Evolutionary conservation across 2,888 invertebrate species (phyloP).

Genomic region (Phragmatobia fuliginosa): DNA sequence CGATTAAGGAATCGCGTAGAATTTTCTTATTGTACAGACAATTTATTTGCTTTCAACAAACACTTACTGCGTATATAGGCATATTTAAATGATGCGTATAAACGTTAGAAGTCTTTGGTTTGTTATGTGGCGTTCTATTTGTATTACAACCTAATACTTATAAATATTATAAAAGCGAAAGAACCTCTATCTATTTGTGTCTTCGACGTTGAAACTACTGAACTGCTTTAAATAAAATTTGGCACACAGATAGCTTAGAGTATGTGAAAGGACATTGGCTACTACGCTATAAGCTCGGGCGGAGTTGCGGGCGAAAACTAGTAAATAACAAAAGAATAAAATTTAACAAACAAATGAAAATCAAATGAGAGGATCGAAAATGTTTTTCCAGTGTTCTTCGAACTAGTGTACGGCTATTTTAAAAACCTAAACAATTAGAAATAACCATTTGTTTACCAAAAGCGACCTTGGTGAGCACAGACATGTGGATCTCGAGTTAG

Average conservation of each 20-base stretch:
- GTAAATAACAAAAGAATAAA: too few relatives aligned
- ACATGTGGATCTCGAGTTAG: slow-evolving; percentile 14
- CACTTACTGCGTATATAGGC: neutral
- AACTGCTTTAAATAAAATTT: too few relatives aligned
- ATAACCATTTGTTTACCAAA: slow-evolving; percentile 22
- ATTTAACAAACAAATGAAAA: too few relatives aligned
- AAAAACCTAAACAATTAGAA: slow-evolving; percentile 21
- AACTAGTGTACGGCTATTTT: slow-evolving; percentile 17
- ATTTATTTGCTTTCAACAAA: neutral
- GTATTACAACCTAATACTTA: too few relatives aligned
- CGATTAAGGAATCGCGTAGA: slow-evolving; percentile 12
- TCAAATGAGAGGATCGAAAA: slow-evolving; percentile 4
- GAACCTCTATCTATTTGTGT: too few relatives aligned
- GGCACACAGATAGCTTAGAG: too few relatives aligned
- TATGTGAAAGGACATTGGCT: too few relatives aligned
- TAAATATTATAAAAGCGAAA: neutral
- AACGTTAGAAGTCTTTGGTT: neutral
- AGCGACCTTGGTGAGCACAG: slow-evolving; percentile 20
- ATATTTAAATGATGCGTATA: neutral
- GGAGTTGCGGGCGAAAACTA: too few relatives aligned
- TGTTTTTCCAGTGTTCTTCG: slow-evolving; percentile 5
- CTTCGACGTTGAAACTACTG: too few relatives aligned
- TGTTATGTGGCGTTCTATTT: neutral
- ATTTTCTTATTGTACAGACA: neutral
- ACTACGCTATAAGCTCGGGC: too few relatives aligned